These are phyloP conservation scores for Dolichomitus sp. DNA, from an alignment of 2,888 invertebrate species.

Conservation along the genomic window DNA sequence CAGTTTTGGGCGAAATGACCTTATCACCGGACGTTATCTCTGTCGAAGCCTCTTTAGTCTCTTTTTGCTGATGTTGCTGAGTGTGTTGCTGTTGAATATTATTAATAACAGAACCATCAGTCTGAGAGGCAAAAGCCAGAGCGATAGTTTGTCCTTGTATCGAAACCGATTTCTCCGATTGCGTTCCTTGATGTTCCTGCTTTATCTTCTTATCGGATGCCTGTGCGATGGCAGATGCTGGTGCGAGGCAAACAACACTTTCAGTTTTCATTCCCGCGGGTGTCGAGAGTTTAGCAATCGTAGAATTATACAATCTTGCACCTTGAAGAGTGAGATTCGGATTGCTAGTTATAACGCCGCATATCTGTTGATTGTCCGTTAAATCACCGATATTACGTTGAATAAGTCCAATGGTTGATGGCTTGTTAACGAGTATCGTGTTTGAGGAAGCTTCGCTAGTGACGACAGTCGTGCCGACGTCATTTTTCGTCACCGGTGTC, in stretches of 20 bases:
- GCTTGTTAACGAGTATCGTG: conserved; percentile 79
- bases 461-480: conserved; percentile 34
- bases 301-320: conserved; percentile 82
- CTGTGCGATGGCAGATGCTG: conserved; percentile 70
- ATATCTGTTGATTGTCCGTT: conserved; percentile 79
- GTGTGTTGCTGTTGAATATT: conserved; percentile 68
- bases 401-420: conserved; percentile 78
- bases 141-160: conserved; percentile 80
- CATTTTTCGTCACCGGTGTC: conserved; percentile 60
- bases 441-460: conserved; percentile 58
- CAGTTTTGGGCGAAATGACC: conserved; percentile 80
- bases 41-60: conserved; percentile 76
- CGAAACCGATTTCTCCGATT: conserved; percentile 74
- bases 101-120: conserved; percentile 75
- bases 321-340: conserved; percentile 80
- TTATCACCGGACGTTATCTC: conserved; percentile 77
- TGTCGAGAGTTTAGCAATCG: conserved; percentile 78
- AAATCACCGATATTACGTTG: conserved; percentile 79
- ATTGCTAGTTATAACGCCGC: conserved; percentile 84
- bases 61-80: conserved; percentile 71
- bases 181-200: conserved; percentile 70
- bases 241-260: conserved; percentile 79
- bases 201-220: conserved; percentile 74
- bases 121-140: conserved; percentile 79
- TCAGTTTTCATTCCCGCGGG: conserved; percentile 76